These are phyloP conservation scores for Alligator sinensis DNA, from an alignment of 2,113 vertebrate species.

Conservation along the genomic window DNA sequence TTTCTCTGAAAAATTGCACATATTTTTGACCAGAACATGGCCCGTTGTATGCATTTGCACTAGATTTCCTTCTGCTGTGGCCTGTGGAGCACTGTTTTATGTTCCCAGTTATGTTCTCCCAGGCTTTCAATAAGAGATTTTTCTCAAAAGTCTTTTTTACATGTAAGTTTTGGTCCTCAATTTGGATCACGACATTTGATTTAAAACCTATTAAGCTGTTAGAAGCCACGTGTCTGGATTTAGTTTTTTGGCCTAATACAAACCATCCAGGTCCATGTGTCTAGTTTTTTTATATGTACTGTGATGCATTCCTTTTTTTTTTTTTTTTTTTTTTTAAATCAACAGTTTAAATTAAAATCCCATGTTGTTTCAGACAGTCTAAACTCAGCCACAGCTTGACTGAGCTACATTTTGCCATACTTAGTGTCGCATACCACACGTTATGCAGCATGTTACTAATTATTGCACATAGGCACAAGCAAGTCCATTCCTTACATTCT, in stretches of 20 bases:
- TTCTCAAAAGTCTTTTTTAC: not conserved
- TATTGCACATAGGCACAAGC: not conserved
- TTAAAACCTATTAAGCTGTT: not conserved
- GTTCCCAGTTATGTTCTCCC: not conserved
- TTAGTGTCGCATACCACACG: fast-evolving
- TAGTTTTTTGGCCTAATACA: fast-evolving
- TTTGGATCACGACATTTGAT: not conserved
- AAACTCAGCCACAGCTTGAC: not conserved
- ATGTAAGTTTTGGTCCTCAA: not conserved
- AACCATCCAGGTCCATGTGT: not conserved
- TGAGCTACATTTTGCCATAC: not conserved
- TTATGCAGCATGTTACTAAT: not conserved
- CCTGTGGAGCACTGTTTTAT: not conserved
- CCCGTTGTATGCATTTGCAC: not conserved
- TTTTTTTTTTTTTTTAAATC: not conserved
- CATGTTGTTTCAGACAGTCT: not conserved
- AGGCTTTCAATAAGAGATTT: fast-evolving
- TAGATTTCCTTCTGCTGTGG: fast-evolving
- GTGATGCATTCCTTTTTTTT: not conserved
- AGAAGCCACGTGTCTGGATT: not conserved
- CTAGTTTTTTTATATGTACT: fast-evolving
- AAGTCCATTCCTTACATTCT: not conserved
- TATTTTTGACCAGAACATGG: fast-evolving
- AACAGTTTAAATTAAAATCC: not conserved
- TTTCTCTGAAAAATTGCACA: not conserved